Evolutionary conservation across 2,888 invertebrate species (phyloP).

Genomic region (Macrosiphum euphorbiae): DNA sequence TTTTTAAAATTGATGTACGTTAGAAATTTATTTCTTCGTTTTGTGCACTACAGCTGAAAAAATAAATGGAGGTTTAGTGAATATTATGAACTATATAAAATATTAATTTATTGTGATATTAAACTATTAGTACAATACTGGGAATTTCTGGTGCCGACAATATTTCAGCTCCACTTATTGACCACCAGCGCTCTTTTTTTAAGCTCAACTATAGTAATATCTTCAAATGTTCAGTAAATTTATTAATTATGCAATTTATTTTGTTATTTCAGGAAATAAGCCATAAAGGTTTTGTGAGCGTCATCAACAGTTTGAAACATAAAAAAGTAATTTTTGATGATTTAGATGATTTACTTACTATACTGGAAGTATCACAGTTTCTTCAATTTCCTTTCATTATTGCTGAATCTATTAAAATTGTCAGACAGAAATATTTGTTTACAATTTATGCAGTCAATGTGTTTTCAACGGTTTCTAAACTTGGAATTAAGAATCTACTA

Average conservation of each 20-base stretch:
- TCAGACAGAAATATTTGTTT: neutral
- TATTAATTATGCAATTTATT: neutral
- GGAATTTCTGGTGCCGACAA: too few species aligned
- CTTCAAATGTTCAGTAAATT: neutral
- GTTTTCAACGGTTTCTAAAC: neutral
- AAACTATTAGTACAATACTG: too few species aligned
- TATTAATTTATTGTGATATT: too few species aligned
- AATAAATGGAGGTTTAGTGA: too few species aligned
- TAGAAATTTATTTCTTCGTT: neutral
- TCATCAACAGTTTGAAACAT: neutral
- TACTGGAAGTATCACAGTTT: constrained; percentile 43
- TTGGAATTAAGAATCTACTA: neutral
- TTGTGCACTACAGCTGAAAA: too few species aligned
- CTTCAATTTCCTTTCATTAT: constrained; percentile 28
- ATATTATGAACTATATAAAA: too few species aligned
- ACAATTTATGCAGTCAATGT: neutral
- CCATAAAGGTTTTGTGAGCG: neutral
- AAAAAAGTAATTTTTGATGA: neutral
- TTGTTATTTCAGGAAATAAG: constrained; percentile 33
- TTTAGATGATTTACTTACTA: neutral
- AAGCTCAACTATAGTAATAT: neutral
- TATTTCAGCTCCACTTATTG: too few species aligned
- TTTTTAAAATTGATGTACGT: neutral
- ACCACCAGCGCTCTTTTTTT: too few species aligned
- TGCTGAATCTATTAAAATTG: neutral